Evolutionary conservation across 2,888 invertebrate genomes (phyloP), one percentile per base, ranked within the genome.

Genomic region (Agrochola circellaris): DNA sequence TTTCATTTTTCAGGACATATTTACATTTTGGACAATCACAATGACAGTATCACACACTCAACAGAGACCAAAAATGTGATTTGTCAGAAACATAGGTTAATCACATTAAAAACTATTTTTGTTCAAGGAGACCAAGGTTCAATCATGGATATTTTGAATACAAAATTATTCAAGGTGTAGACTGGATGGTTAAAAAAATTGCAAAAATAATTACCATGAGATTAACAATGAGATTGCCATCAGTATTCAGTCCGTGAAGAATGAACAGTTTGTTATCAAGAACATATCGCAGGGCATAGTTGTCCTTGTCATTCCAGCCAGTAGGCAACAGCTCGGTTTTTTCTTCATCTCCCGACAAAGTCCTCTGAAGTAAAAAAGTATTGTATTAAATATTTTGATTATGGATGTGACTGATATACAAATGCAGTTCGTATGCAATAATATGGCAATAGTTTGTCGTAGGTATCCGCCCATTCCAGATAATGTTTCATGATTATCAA

Each of bases 251-350:
- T 26, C 97, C 98, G 89, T 97, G 97, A 26, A 98, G 93, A 88
- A 98, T 97, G 89, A 97, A 98, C 26, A 98, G 93, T 88, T 97
- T 97, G 8, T 97, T 97, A 71, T 98, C 97, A 75, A 97, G 96
- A n/a, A 97, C 93, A 93, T 99, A 99, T 88, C 98, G 97, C 42
- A 99, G 92, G 0, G 98, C 97, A 91, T 98, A 98, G 84, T 97
- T 97, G n/a, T 97, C 97, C 65, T 96, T 96, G 66, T 96, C 96
- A 93, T 98, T 98, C 99, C 99, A 99, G 62, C 97, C 97, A 58
- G 97, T 96, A 4, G 99, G 98, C 26, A 99, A 93, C 62, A 98
- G 92, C 93, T 99, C 99, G 77, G 97, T 97, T 87, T 93, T 94
- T 70, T 95, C 94, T 91, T 98, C 98, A 89, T 97, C 96, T 20